These are phyloP conservation scores for Seriola aureovittata DNA, from an alignment of 2,113 vertebrate genomes.

Conservation along the genomic window DNA sequence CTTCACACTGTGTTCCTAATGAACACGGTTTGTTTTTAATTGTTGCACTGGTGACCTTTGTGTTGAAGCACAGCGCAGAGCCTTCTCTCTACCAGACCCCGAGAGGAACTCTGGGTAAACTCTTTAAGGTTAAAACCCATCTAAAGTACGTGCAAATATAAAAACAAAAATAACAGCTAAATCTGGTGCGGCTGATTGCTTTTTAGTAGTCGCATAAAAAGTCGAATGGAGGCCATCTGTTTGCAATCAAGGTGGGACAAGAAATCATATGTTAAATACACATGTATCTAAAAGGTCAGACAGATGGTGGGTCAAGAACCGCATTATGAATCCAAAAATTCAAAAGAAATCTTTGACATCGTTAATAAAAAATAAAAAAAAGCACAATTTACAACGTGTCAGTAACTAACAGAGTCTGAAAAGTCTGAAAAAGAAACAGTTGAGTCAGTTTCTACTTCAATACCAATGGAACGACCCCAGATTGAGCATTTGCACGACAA, in stretches of 20 bases:
- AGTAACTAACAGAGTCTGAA: background rate
- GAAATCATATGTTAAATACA: background rate
- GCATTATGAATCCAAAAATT: background rate
- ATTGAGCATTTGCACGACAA: background rate
- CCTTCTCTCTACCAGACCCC: too few relatives aligned
- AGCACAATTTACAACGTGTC: background rate
- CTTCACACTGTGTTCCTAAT: background rate
- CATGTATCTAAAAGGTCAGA: background rate
- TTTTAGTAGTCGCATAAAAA: background rate
- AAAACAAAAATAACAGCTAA: background rate
- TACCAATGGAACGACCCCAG: background rate
- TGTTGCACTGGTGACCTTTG: background rate
- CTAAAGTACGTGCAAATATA: background rate
- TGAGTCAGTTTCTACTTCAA: slow-evolving; percentile 3
- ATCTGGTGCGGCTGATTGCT: background rate
- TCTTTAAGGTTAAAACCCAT: background rate
- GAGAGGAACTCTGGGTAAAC: background rate
- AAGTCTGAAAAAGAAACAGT: background rate
- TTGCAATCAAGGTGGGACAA: background rate
- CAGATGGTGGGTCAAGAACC: background rate
- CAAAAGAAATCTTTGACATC: background rate
- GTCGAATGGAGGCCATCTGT: background rate
- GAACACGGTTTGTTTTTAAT: background rate
- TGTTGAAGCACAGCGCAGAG: background rate
- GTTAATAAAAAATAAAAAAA: background rate